Percentiles rank a stretch among this genome's conserved stretches.
Conservation (phyloP, 2,113 vertebrate species). For the Coptodon rendalli region DNA sequence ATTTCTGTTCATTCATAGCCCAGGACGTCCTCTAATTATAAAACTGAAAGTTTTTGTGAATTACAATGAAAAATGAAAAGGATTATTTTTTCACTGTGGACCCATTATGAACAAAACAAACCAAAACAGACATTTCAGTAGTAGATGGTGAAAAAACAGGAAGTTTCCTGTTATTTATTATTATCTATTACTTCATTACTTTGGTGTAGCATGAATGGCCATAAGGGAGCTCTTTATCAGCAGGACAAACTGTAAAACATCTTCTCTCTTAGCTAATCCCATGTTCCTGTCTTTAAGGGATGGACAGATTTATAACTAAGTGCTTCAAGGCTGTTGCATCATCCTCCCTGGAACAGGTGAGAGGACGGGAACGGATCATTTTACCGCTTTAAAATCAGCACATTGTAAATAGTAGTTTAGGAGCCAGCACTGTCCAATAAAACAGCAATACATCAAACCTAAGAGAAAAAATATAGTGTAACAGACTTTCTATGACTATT, state of each 20-base stretch:
- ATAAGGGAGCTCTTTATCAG: not conserved
- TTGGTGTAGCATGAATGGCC: not conserved
- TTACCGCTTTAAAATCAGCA: not conserved
- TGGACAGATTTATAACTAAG: not conserved
- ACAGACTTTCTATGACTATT: not conserved
- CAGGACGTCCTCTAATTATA: not conserved
- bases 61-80: not conserved
- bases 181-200: not conserved
- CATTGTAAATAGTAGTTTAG: constrained; percentile 15
- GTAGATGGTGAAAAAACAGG: not conserved
- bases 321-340: not conserved
- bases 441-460: not conserved
- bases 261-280: not conserved
- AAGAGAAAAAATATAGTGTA: not conserved
- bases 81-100: not conserved
- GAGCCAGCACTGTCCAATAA: not conserved
- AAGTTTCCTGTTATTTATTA: not conserved
- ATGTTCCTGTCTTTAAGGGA: not conserved
- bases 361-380: not conserved
- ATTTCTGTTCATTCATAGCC: not conserved
- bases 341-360: constrained; percentile 1
- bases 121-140: not conserved
- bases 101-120: not conserved
- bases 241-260: not conserved
- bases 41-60: not conserved